Base-by-base conservation (phyloP, 2,888 invertebrate species). In the Sesia apiformis region DNA sequence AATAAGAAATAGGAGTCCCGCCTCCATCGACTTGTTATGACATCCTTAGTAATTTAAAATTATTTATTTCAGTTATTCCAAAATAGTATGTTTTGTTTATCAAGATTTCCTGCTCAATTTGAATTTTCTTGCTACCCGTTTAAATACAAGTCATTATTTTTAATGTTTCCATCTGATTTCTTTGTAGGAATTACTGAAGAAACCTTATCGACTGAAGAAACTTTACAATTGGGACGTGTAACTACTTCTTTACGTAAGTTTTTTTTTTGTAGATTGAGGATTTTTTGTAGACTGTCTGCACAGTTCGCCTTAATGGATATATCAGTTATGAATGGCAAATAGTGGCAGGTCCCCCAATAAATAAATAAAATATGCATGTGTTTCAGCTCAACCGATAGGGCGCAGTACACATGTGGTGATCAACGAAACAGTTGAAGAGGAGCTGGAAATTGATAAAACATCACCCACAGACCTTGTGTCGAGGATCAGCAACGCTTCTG, bases 341-440 rank as follows among this genome's bases (percentile, higher is more conserved):
- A 23, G 1, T 23, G 23, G 23, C 23, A 23, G 23, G 1, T 2
- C 23, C 23, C 23, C 23, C 23, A 23, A 23, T 23, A 23, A 23
- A 23, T 23, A 23, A 23, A 23, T 23, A 23, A 23, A 23, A 23
- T 23, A 5, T 43, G 6, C 5, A 39, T 52, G n/a, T 42, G 23
- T 57, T 55, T 5, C 66, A 83, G 87, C 85, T 39, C 86, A 84
- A 62, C 88, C 88, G 0, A 67, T 88, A 57, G 89, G 78, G 0
- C 77, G 88, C 51, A 89, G 88, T 58, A 89, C 88, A 0, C 87
- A 88, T 55, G 80, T 86, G 0, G 81, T 87, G 0, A 71, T 88
- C 55, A 81, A 88, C 57, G 88, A 87, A 58, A 88, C 88, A 0
- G 80, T 89, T 0, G 76, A 81, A 57, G 87, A 88, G 51, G 85